Evolutionary conservation across 2,113 vertebrate genomes (phyloP).

Genomic region (Rattus norvegicus): DNA sequence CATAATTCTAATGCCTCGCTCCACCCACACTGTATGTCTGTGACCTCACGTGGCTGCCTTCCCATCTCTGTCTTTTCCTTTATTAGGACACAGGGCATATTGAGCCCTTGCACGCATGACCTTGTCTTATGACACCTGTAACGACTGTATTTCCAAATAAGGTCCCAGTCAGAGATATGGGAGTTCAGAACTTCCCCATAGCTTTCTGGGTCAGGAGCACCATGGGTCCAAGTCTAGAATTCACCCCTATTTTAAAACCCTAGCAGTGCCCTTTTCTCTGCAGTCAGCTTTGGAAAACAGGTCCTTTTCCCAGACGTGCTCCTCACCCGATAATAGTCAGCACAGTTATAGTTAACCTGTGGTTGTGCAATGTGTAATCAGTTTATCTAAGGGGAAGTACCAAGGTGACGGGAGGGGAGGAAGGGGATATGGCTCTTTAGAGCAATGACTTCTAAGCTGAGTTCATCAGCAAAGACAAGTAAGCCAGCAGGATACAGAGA

Average conservation of each 20-base stretch:
- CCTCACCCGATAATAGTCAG: background rate
- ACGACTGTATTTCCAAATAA: background rate
- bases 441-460: background rate
- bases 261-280: background rate
- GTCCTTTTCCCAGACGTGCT: background rate
- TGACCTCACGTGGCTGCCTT: background rate
- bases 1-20: background rate
- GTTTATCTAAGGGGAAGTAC: accelerated
- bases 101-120: background rate
- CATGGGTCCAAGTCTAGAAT: background rate
- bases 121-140: background rate
- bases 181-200: background rate
- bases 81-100: background rate
- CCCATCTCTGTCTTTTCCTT: background rate
- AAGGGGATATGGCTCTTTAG: background rate
- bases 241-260: background rate
- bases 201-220: background rate
- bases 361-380: background rate
- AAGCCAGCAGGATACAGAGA: background rate
- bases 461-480: background rate
- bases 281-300: background rate
- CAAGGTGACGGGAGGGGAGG: background rate
- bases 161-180: background rate
- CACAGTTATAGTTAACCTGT: background rate
- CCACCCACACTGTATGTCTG: background rate